Conservation (phyloP, 2,797 vertebrate species). For the Sphenodon punctatus region DNA sequence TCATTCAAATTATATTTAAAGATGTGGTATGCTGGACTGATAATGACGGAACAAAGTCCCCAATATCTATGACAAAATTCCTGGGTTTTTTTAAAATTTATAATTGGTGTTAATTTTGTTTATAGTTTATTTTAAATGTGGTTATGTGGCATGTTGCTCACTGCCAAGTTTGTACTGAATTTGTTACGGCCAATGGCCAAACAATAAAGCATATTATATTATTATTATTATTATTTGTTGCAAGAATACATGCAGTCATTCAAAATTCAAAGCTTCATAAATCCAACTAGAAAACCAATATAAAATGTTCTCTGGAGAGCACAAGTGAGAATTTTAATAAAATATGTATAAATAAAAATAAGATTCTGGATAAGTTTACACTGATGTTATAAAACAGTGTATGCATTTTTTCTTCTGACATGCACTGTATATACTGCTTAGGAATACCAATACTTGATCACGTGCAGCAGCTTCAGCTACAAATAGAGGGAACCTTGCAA, state of each 20-base stretch:
- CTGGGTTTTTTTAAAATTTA: too few species aligned
- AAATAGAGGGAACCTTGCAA: neutral
- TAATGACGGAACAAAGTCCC: neutral
- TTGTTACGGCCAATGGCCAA: too few species aligned
- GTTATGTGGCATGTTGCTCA: too few species aligned
- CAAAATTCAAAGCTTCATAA: neutral
- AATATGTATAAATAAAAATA: neutral
- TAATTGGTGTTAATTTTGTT: too few species aligned
- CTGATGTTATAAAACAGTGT: neutral
- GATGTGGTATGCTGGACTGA: neutral
- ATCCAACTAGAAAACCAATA: neutral
- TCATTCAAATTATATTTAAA: neutral
- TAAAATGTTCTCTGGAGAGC: conserved; percentile 2
- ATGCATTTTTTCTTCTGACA: neutral
- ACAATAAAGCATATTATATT: too few species aligned
- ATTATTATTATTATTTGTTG: too few species aligned
- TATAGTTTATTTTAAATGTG: too few species aligned
- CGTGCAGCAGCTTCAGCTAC: neutral
- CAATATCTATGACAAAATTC: neutral
- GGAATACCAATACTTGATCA: neutral
- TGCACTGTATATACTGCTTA: neutral
- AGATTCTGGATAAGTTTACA: neutral
- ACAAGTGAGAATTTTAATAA: neutral
- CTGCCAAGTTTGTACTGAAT: conserved; percentile 15
- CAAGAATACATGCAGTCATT: neutral